phyloP scores from a whole-genome alignment of 2,797 vertebrate species.

The Periparus ater region DNA sequence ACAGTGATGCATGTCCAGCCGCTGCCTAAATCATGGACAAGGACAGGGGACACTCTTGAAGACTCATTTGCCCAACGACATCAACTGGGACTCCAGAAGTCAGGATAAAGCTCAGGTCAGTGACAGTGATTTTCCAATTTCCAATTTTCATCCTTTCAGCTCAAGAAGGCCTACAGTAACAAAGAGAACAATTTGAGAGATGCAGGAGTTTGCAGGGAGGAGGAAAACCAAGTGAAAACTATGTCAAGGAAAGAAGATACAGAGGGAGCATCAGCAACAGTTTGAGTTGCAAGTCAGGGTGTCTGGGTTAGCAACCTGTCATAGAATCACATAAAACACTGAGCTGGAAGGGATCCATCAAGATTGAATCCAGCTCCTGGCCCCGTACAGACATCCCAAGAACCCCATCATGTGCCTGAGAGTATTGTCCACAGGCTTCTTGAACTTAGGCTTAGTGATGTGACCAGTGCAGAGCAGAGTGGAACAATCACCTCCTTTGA shows the following conservation, averaged over 20 bases:
- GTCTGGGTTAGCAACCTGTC: neutral
- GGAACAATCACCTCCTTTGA: neutral
- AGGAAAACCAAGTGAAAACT: neutral
- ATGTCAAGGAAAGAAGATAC: neutral
- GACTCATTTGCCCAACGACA: neutral
- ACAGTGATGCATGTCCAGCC: slow-evolving; percentile 51
- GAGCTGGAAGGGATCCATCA: neutral
- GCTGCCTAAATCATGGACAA: neutral
- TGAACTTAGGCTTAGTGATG: neutral
- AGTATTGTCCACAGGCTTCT: neutral
- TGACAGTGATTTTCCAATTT: neutral
- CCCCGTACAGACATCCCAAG: neutral
- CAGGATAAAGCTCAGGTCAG: neutral
- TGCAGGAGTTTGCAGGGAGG: neutral
- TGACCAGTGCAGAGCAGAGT: neutral
- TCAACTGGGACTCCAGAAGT: neutral
- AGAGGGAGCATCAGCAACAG: neutral
- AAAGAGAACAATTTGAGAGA: neutral
- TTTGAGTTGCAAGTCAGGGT: neutral
- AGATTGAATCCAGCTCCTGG: neutral
- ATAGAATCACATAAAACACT: neutral
- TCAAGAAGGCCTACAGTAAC: slow-evolving; percentile 36
- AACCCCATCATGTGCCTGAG: neutral
- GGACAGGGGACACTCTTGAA: neutral
- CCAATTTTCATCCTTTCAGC: slow-evolving; percentile 32